These are phyloP conservation scores for Acanthosoma haemorrhoidale DNA, from an alignment of 2,888 invertebrate genomes.

Conservation along the genomic window DNA sequence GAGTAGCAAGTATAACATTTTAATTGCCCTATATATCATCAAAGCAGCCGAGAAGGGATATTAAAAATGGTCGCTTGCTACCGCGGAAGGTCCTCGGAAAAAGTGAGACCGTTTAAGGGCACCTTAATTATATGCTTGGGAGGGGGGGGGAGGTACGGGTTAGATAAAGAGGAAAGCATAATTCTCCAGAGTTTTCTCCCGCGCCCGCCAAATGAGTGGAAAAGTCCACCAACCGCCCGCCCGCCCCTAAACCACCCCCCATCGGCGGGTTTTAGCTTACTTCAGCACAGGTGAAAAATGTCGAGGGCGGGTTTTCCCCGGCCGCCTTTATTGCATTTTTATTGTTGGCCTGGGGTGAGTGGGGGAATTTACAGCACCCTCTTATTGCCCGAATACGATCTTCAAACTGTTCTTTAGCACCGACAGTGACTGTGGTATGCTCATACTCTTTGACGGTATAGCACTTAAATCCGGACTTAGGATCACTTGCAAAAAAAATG, in stretches of 20 bases:
- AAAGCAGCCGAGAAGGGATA: neutral
- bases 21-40: slow-evolving; percentile 23
- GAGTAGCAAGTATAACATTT: slow-evolving; percentile 15
- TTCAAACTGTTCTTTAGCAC: no score
- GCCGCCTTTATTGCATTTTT: neutral
- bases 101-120: slow-evolving; percentile 15
- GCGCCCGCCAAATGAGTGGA: slow-evolving; percentile 17
- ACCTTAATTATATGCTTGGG: slow-evolving; percentile 15
- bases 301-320: neutral
- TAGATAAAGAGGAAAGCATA: slow-evolving; percentile 18
- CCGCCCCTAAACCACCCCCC: no score
- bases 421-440: no score
- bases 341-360: slow-evolving; percentile 8
- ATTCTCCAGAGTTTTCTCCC: neutral
- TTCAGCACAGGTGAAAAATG: slow-evolving; percentile 8
- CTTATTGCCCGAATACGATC: no score
- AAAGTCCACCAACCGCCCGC: neutral
- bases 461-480: no score
- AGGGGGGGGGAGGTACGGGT: neutral
- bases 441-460: no score
- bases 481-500: no score
- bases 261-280: slow-evolving; percentile 11
- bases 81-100: slow-evolving; percentile 15
- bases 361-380: neutral
- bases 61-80: slow-evolving; percentile 18